Base-by-base conservation (phyloP, 2,888 invertebrate genomes). In the Myopa tessellatipennis region DNA sequence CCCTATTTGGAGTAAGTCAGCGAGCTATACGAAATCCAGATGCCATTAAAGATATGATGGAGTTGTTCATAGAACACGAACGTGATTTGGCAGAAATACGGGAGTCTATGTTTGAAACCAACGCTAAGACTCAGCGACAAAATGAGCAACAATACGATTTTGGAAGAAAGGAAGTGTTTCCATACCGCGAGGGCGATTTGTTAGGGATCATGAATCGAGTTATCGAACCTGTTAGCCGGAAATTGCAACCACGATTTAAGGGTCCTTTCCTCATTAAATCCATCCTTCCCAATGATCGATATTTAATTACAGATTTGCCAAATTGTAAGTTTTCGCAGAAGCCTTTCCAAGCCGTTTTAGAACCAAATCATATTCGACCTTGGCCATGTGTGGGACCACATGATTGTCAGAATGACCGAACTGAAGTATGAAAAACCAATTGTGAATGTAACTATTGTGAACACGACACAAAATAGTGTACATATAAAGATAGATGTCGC, bases 81-180 rank as follows among this genome's bases (percentile, higher is more conserved):
- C 58, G 58, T 58, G 58, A 58, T 58, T 58, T 58, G 4, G 4
- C 58, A 16, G 58, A 58, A 58, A 58, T 58, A 58, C 58, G 58
- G 12, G 58, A 58, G 58, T 58, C 14, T 58, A 58, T 58, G 2
- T 58, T 4, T 58, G 58, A 58, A 58, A 4, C 58, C 58, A 58
- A 58, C 4, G 58, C 58, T 58, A 16, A 58, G 58, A 58, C 58
- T 58, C 58, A 58, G 58, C 58, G 58, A 4, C 58, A 14, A 58
- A 58, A 58, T 58, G 58, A 58, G 58, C 58, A 16, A 58, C 58
- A 58, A 58, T 58, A 58, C 58, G 58, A 58, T 58, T 3, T 58
- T 16, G n/a, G 58, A 58, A 58, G 16, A 58, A 58, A 6, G n/a
- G 16, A 58, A 58, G 58, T 58, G 4, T 58, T 58, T 58, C 4